A percentile compares a stretch with the other conserved stretches of the same genome.
phyloP scores from a whole-genome alignment of 2,797 vertebrate species.

The Hyperoplus lanceolatus region DNA sequence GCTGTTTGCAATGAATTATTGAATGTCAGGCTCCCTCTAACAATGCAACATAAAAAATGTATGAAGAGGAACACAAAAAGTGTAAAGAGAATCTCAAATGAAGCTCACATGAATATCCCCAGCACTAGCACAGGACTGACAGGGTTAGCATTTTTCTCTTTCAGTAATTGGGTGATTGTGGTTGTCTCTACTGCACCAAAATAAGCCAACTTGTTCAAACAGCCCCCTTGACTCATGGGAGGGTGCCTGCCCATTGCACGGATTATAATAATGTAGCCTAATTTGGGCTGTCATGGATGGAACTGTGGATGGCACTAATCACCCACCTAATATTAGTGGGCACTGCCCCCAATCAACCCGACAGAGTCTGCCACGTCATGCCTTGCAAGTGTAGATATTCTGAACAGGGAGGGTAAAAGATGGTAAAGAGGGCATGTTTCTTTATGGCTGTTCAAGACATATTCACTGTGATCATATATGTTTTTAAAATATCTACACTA shows the following conservation, averaged over 20 bases:
- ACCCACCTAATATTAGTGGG: constrained; percentile 10
- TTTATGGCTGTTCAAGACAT: background rate
- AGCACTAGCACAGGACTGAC: background rate
- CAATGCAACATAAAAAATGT: no score
- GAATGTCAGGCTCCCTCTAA: no score
- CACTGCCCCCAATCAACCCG: constrained; percentile 14
- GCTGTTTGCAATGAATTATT: no score
- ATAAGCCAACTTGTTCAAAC: background rate
- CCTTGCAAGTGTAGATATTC: constrained; percentile 17
- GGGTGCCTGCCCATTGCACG: constrained; percentile 23
- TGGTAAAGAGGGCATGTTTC: background rate
- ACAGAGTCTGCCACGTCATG: constrained; percentile 15
- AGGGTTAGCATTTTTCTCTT: background rate
- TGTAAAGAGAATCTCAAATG: background rate
- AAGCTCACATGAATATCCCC: background rate
- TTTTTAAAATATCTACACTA: background rate
- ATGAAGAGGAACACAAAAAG: no score
- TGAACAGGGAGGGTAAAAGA: background rate
- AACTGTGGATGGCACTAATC: constrained; percentile 4
- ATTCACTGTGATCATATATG: background rate
- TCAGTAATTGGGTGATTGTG: constrained; percentile 11
- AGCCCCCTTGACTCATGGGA: background rate
- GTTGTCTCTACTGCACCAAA: background rate
- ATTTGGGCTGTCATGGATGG: constrained; percentile 28
- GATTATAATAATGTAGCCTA: constrained; percentile 33